phyloP scores from a whole-genome alignment of 2,888 invertebrate genomes.

The Embidobia sp. region DNA sequence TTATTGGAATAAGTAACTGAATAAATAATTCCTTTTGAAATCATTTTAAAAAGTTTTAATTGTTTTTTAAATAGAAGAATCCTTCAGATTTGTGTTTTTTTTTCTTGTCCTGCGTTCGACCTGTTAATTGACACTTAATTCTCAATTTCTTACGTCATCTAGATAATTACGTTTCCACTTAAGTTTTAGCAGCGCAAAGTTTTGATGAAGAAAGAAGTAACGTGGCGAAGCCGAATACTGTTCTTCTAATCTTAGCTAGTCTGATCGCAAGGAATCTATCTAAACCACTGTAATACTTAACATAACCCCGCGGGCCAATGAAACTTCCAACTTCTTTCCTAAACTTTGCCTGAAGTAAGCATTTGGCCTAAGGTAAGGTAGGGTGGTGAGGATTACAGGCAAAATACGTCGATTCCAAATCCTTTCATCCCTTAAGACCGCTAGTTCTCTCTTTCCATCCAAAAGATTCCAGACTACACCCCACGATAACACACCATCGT shows the following conservation, averaged over 20 bases:
- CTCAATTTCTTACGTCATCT: slow-evolving; percentile 15
- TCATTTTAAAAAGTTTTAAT: too few species aligned
- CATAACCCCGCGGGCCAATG: slow-evolving; percentile 53
- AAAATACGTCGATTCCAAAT: slow-evolving; percentile 77
- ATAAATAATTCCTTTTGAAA: too few species aligned
- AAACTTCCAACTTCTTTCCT: slow-evolving; percentile 62
- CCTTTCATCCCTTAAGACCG: slow-evolving; percentile 75
- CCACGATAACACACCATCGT: slow-evolving; percentile 62
- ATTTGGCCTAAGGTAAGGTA: slow-evolving; percentile 59
- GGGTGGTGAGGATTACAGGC: slow-evolving; percentile 74
- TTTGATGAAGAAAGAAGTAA: slow-evolving; percentile 41
- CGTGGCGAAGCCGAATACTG: slow-evolving; percentile 33
- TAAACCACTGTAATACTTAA: slow-evolving; percentile 59
- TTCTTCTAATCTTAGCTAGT: slow-evolving; percentile 56
- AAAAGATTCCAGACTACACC: slow-evolving; percentile 53
- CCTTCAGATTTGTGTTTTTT: too few species aligned
- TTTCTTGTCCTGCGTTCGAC: too few species aligned
- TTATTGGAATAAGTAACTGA: too few species aligned
- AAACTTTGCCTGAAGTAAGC: slow-evolving; percentile 63
- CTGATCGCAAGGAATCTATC: slow-evolving; percentile 52
- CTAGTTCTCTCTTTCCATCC: slow-evolving; percentile 54
- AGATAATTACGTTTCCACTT: slow-evolving; percentile 46
- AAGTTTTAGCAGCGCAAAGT: slow-evolving; percentile 31
- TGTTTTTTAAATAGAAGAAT: too few species aligned
- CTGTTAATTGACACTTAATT: slow-evolving; percentile 27